phyloP scores from a whole-genome alignment of 2,888 invertebrate species.

The Phytoseiulus persimilis region DNA sequence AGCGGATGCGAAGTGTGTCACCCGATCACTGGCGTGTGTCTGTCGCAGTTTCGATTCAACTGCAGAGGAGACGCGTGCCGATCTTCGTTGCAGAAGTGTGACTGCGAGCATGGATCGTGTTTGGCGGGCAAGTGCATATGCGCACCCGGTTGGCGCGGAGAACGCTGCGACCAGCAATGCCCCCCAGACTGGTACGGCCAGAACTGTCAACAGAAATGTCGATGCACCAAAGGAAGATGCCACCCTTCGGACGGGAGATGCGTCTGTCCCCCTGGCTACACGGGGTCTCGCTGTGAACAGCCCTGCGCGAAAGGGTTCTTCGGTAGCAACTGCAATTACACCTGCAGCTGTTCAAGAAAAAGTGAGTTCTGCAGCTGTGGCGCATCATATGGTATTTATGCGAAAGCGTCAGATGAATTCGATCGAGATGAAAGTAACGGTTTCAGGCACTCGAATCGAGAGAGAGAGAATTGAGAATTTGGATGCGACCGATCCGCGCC shows the following conservation, averaged over 20 bases:
- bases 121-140: slow-evolving; percentile 15
- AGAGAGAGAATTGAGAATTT: too few relatives aligned
- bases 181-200: slow-evolving; percentile 43
- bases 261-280: slow-evolving; percentile 52
- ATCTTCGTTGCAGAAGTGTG: slow-evolving; percentile 27
- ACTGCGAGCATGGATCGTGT: slow-evolving; percentile 32
- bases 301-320: slow-evolving; percentile 47
- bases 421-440: too few relatives aligned
- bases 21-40: slow-evolving; percentile 9
- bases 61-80: slow-evolving; percentile 31
- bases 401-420: too few relatives aligned
- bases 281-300: slow-evolving; percentile 50
- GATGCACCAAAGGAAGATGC: slow-evolving; percentile 46
- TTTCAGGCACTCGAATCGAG: too few relatives aligned
- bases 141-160: slow-evolving; percentile 6
- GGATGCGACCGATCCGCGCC: too few relatives aligned
- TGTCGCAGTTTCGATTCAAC: slow-evolving; percentile 19
- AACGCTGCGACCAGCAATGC: slow-evolving; percentile 39
- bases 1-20: slow-evolving; percentile 34
- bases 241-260: slow-evolving; percentile 52
- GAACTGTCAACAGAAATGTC: slow-evolving; percentile 44
- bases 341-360: slow-evolving; percentile 45
- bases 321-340: slow-evolving; percentile 48
- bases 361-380: not conserved
- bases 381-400: too few relatives aligned